Conservation (phyloP, 2,797 vertebrate genomes). For the Netta rufina region DNA sequence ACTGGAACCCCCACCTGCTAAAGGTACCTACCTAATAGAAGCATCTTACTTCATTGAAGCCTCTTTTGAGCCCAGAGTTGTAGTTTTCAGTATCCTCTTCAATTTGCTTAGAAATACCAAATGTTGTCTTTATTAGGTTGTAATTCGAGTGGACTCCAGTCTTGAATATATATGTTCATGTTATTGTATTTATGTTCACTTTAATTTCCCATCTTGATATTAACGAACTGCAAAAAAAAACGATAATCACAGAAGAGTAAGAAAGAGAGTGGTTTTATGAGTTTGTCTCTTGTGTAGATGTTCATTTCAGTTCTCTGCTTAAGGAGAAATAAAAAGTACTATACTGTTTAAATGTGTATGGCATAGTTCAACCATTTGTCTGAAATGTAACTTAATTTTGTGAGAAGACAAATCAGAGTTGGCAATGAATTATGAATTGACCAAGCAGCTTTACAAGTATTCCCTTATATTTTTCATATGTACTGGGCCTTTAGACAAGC, state of each 20-base stretch:
- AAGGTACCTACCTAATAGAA: conserved; percentile 82
- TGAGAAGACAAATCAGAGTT: neutral
- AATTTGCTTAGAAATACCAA: neutral
- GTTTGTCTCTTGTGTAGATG: neutral
- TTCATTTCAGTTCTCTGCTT: neutral
- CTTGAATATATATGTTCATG: neutral
- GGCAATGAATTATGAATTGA: neutral
- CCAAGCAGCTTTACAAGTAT: neutral
- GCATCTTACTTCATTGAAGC: neutral
- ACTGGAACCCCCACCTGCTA: conserved; percentile 77
- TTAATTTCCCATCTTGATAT: neutral
- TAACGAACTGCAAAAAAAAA: neutral
- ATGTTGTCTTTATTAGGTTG: neutral
- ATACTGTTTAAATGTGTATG: neutral
- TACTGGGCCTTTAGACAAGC: neutral
- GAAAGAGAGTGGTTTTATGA: neutral
- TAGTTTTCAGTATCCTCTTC: neutral
- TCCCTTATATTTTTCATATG: neutral
- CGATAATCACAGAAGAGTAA: neutral
- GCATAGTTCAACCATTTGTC: neutral
- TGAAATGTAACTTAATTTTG: neutral
- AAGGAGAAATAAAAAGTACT: neutral
- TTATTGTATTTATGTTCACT: neutral
- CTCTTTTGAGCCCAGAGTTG: neutral
- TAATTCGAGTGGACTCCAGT: neutral